A percentile compares a stretch with the other conserved stretches of the same genome.
Conservation (phyloP, 2,888 invertebrate genomes). For the Rhyacophila evoluta region DNA sequence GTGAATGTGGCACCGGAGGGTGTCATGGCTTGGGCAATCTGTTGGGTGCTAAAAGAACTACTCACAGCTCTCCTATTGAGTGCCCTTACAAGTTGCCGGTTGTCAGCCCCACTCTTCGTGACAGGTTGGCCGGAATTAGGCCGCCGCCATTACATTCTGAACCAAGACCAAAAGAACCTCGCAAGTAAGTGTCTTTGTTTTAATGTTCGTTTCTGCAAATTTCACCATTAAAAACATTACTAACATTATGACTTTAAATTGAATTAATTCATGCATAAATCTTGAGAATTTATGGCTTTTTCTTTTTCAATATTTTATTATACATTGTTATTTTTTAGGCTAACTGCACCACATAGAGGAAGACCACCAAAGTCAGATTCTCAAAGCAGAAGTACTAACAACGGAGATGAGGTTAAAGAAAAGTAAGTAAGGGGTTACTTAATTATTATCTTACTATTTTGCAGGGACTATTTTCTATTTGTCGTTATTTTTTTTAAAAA, state of each 20-base stretch:
- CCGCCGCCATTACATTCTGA: constrained; percentile 57
- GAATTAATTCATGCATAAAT: too few relatives aligned
- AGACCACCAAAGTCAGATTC: constrained; percentile 59
- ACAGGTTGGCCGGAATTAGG: constrained; percentile 56
- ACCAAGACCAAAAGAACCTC: constrained; percentile 52
- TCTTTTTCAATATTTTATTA: too few relatives aligned
- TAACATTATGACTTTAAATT: too few relatives aligned
- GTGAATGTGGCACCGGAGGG: constrained; percentile 85
- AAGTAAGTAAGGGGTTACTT: too few relatives aligned
- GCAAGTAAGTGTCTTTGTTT: constrained; percentile 32
- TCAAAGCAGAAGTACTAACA: constrained; percentile 60
- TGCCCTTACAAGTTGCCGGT: constrained; percentile 75
- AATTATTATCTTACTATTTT: too few relatives aligned
- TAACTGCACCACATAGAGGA: constrained; percentile 43
- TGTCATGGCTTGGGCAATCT: constrained; percentile 93
- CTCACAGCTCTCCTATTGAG: constrained; percentile 77
- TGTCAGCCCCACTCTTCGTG: constrained; percentile 57
- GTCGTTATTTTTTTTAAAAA: too few relatives aligned
- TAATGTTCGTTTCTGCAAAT: too few relatives aligned
- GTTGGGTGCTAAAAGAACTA: constrained; percentile 80
- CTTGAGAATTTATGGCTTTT: too few relatives aligned
- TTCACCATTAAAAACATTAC: too few relatives aligned
- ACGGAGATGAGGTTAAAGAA: constrained; percentile 61
- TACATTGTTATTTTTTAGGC: too few relatives aligned
- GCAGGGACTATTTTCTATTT: too few relatives aligned